phyloP scores from a whole-genome alignment of 1,140 invertebrate species.

The Caenorhabditis latens region DNA sequence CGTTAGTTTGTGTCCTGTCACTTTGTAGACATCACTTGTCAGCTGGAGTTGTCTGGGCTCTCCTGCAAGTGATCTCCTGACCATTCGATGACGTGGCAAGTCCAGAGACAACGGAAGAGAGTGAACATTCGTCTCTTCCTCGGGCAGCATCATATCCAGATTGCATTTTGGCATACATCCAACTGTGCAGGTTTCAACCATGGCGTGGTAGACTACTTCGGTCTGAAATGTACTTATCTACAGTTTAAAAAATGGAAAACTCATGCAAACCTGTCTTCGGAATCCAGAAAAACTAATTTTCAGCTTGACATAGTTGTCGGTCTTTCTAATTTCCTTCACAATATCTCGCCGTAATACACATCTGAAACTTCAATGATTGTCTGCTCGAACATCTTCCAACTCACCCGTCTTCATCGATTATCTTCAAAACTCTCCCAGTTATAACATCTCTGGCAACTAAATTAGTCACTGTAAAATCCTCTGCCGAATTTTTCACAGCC shows the following conservation, averaged over 20 bases:
- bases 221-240: constrained; percentile 13
- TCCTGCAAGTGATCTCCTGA: neutral
- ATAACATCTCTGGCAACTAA: neutral
- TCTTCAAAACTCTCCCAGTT: neutral
- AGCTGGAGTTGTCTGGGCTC: constrained; percentile 14
- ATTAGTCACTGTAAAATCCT: constrained; percentile 42
- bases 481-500: neutral
- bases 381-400: neutral
- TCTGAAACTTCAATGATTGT: neutral
- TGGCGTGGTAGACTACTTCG: constrained; percentile 43
- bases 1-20: constrained; percentile 11
- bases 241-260: neutral
- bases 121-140: constrained; percentile 19
- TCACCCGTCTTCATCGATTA: constrained; percentile 42
- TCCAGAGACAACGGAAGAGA: constrained; percentile 1
- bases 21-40: constrained; percentile 37
- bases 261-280: neutral
- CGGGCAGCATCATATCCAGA: constrained; percentile 28
- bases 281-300: constrained; percentile 49
- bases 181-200: constrained; percentile 31
- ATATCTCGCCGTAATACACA: constrained; percentile 19
- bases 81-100: constrained; percentile 44
- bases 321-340: constrained; percentile 22
- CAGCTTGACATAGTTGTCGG: constrained; percentile 31
- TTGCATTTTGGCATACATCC: constrained; percentile 42